A percentile compares a stretch with the other conserved stretches of the same genome.
Evolutionary conservation across 2,797 vertebrate genomes (phyloP).

Genomic region (Epinephelus malabaricus): DNA sequence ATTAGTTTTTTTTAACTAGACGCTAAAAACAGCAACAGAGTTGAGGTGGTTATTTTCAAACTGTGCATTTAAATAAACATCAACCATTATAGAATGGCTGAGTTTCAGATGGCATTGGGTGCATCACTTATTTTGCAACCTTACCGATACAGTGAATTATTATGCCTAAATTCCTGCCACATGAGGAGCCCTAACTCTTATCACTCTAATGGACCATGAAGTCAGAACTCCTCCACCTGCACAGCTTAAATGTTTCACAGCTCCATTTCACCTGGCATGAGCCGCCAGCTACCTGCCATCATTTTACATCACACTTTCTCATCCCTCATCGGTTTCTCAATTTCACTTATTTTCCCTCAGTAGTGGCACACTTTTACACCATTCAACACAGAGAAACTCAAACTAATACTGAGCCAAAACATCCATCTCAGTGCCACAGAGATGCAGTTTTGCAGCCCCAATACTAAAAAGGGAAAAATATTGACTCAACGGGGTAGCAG

Average conservation of each 20-base stretch:
- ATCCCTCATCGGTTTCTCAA: slow-evolving; percentile 75
- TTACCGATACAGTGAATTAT: slow-evolving; percentile 76
- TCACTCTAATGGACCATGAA: slow-evolving; percentile 85
- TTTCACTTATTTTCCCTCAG: slow-evolving; percentile 76
- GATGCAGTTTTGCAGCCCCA: slow-evolving; percentile 78
- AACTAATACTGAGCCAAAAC: slow-evolving; percentile 80
- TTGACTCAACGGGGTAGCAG: slow-evolving; percentile 83
- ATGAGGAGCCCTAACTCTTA: slow-evolving; percentile 77
- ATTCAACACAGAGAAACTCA: slow-evolving; percentile 73
- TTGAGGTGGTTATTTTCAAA: slow-evolving; percentile 31
- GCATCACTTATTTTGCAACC: slow-evolving; percentile 67
- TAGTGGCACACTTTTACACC: slow-evolving; percentile 75
- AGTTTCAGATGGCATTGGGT: slow-evolving; percentile 69
- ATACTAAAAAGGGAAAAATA: slow-evolving; percentile 82
- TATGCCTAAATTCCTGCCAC: slow-evolving; percentile 77
- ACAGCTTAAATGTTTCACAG: slow-evolving; percentile 80
- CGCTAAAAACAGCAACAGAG: slow-evolving; percentile 9
- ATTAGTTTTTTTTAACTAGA: slow-evolving; percentile 21
- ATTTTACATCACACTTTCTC: slow-evolving; percentile 78
- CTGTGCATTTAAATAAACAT: not conserved
- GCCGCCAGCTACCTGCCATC: slow-evolving; percentile 80
- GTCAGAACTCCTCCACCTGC: slow-evolving; percentile 84
- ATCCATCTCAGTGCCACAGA: slow-evolving; percentile 74
- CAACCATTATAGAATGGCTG: slow-evolving; percentile 53
- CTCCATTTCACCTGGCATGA: slow-evolving; percentile 81